Conservation (phyloP, 2,113 vertebrate species). For the Poicephalus gulielmi region DNA sequence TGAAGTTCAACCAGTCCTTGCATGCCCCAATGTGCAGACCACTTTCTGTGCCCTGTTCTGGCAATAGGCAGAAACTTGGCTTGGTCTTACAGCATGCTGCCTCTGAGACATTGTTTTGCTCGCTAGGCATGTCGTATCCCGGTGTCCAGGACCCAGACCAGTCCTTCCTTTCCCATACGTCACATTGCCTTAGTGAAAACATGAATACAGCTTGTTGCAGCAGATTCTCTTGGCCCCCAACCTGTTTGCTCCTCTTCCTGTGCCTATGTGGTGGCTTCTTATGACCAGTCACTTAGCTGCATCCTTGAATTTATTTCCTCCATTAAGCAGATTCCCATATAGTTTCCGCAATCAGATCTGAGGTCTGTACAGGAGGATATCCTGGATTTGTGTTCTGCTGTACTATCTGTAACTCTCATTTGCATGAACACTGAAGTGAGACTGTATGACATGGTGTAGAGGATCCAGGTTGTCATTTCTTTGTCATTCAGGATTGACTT, state of each 20-base stretch:
- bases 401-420: not conserved
- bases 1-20: not conserved
- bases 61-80: not conserved
- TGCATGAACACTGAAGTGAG: not conserved
- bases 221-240: not conserved
- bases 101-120: fast-evolving
- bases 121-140: not conserved
- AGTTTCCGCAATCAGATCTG: not conserved
- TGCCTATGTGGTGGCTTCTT: fast-evolving
- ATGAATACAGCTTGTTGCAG: not conserved
- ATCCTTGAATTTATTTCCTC: not conserved
- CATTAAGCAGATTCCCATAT: not conserved
- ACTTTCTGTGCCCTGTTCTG: not conserved
- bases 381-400: not conserved
- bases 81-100: not conserved
- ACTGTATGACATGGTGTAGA: fast-evolving
- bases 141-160: not conserved
- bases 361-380: not conserved
- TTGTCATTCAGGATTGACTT: not conserved
- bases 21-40: fast-evolving
- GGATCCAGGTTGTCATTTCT: not conserved
- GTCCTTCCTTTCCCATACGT: not conserved
- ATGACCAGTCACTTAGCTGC: not conserved
- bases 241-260: not conserved
- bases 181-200: not conserved